phyloP scores from a whole-genome alignment of 2,888 invertebrate species.

The Thera obeliscata region DNA sequence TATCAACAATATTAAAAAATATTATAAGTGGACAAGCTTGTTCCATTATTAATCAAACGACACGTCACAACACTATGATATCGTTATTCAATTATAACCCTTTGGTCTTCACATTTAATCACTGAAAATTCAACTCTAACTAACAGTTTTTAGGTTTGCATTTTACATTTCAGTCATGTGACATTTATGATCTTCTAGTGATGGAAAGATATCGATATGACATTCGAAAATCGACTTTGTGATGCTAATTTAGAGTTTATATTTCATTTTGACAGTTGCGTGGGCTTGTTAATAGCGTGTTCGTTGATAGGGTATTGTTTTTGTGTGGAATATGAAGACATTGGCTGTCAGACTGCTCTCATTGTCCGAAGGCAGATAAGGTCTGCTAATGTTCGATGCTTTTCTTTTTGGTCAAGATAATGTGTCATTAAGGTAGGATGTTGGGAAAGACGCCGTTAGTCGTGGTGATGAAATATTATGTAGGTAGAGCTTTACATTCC shows the following conservation, averaged over 20 bases:
- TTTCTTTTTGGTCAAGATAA: slow-evolving; percentile 45
- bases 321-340: slow-evolving; percentile 77
- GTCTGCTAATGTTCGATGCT: slow-evolving; percentile 60
- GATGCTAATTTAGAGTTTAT: slow-evolving; percentile 26
- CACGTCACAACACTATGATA: slow-evolving; percentile 83
- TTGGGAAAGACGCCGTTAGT: slow-evolving; percentile 37
- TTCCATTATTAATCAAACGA: slow-evolving; percentile 82
- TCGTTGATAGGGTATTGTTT: slow-evolving; percentile 77
- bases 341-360: slow-evolving; percentile 69
- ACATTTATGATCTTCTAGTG: slow-evolving; percentile 46
- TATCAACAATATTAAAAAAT: slow-evolving; percentile 68
- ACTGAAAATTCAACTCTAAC: slow-evolving; percentile 39
- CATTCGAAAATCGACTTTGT: slow-evolving; percentile 48
- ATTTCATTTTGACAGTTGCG: slow-evolving; percentile 35
- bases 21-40: slow-evolving; percentile 67
- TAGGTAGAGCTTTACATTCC: slow-evolving; percentile 20
- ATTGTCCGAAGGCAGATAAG: slow-evolving; percentile 66
- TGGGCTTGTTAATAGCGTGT: slow-evolving; percentile 66
- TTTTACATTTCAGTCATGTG: slow-evolving; percentile 18
- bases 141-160: fast-evolving
- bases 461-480: slow-evolving; percentile 31
- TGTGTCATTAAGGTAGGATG: slow-evolving; percentile 51
- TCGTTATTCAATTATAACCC: slow-evolving; percentile 79
- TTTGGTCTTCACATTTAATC: slow-evolving; percentile 53
- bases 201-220: slow-evolving; percentile 32